Base-by-base conservation (phyloP, 2,113 vertebrate species). In the Colius striatus region DNA sequence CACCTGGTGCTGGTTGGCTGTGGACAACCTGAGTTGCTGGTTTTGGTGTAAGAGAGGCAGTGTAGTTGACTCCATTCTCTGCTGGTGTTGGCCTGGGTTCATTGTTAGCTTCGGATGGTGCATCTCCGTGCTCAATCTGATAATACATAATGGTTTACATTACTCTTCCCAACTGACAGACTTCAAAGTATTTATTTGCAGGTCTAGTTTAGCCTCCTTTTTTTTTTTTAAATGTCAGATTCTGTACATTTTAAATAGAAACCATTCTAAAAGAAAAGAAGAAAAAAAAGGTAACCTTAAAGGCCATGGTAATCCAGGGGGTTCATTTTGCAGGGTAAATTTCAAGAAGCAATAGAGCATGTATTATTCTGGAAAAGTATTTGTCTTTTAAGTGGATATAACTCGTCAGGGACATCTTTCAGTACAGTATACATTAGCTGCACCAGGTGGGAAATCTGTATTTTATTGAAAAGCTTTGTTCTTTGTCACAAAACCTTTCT, bases 31-130 rank as follows among this genome's bases (percentile, higher is more conserved):
- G 97, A 11, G 98, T 98, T 5, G 98, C 98, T 13, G 98, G 98
- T 87, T 99, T 99, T 2, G 98, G 98, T 26, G 98, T 94, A 51
- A 99, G 97, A 26, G 98, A 98, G 51, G 99, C 97, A 22, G 98
- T 98, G 92, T 97, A 98, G 94, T 97, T 99, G 84, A 99, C 97
- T 45, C 99, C 99, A 26, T 99, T 99, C 97, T 99, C 99, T 68
- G 99, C 98, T 36, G 99, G 99, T 61, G 98, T 77, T 11, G 98
- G 96, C 63, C 97, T 98, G 47, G 98, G 97, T 81, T 99, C 99
- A 93, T 78, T 98, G 29, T 98, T 98, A 12, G 98, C 97, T 78
- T 99, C 99, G 1, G 98, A 97, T 0, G 98, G 98, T 11, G 93
- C 95, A 75, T 99, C 99, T n/a, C 98, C 97, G 8, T 98, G 98